Base-by-base conservation (phyloP, 2,797 vertebrate species). In the Enteromius argenteus region DNA sequence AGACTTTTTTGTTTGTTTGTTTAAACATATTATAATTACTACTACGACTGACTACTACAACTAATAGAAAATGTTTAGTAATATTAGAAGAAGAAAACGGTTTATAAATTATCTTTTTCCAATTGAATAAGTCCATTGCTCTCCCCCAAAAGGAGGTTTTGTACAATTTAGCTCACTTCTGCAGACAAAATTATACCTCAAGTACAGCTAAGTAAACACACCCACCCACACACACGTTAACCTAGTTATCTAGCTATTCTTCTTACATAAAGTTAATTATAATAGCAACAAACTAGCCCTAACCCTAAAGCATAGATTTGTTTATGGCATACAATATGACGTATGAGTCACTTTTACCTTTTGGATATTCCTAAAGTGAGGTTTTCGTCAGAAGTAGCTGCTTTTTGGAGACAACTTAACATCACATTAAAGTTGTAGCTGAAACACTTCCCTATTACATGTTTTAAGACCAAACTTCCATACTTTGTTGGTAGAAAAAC, bases 121-220 rank as follows among this genome's bases (percentile, higher is more conserved):
- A 23, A 13, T 37, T 37, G 13, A 56, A 56, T 53, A 74, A 56
- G 32, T 56, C 19, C 30, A 27, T 14, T 11, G 72, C 13, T 74
- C 32, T 74, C 3, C 27, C 13, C 6, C 15, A 66, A 37, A 37
- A 32, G 21, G 19, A 9, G 49, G 32, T 37, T 56, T 37, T 75
- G 49, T 8, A n/a, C 14, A 21, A 75, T 68, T 66, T 44, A 49
- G 76, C 58, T 49, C 58, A 64, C 17, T 62, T 66, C 44, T 67
- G 27, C 42, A 21, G 60, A 49, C 76, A 51, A 79, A 79, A 79
- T 79, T 79, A 66, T 79, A 79, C 77, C 62, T 79, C 60, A 32
- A 13, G 27, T n/a, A 49, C 1, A 51, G 60, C 44, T 35, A 66
- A 79, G 77, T 79, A 79, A 79, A 79, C 77, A 79, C 30, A 44